Evolutionary conservation across 2,888 invertebrate species (phyloP).

Genomic region (Anthrax anthrax): DNA sequence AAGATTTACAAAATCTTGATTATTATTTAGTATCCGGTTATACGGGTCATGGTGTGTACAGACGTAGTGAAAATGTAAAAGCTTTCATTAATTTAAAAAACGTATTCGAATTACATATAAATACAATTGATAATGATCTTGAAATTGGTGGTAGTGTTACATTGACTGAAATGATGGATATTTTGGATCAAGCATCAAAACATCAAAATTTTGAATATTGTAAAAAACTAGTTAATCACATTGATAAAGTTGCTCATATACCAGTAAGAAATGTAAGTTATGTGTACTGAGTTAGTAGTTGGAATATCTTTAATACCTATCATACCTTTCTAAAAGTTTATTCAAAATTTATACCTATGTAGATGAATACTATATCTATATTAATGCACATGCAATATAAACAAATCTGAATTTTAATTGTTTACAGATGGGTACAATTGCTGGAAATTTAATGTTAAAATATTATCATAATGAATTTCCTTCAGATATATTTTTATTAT

Average conservation of each 20-base stretch:
- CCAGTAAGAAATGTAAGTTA: conserved; percentile 44
- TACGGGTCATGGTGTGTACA: conserved; percentile 53
- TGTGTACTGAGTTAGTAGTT: neutral
- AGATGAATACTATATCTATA: too few relatives aligned
- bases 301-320: too few relatives aligned
- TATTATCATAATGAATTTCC: conserved; percentile 46
- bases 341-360: neutral
- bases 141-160: conserved; percentile 31
- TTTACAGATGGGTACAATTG: conserved; percentile 42
- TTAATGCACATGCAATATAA: too few relatives aligned
- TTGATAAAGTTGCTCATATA: conserved; percentile 41
- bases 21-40: conserved; percentile 41
- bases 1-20: neutral
- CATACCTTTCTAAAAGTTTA: neutral
- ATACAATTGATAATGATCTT: conserved; percentile 27
- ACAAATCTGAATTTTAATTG: conserved; percentile 10
- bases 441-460: conserved; percentile 53
- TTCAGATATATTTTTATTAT: conserved; percentile 44
- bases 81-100: conserved; percentile 49
- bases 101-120: conserved; percentile 40
- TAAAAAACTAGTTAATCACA: conserved; percentile 37
- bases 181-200: conserved; percentile 26
- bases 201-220: conserved; percentile 38
- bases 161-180: conserved; percentile 34
- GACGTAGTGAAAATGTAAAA: conserved; percentile 24